Evolutionary conservation across 2,888 invertebrate species (phyloP), one percentile per base, ranked within the genome.

Genomic region (Alitta virens): DNA sequence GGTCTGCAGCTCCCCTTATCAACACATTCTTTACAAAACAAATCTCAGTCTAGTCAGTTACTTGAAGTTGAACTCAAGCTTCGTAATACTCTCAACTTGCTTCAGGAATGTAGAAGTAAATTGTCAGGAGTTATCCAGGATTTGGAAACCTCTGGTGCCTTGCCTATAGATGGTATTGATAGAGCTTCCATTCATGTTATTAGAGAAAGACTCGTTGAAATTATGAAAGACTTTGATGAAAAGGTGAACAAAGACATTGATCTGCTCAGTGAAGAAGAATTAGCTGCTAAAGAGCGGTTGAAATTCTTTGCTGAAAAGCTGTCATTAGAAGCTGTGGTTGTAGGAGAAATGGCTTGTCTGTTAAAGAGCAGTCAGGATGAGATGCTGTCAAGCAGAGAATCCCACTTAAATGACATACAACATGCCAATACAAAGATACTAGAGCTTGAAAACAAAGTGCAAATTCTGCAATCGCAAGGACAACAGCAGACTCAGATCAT

Each of bases 281-380:
- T 46, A 5, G 46, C n/a, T 46, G n/a, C 21, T 3, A 52, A 52
- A 21, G 52, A 52, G 16, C 12, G 27, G 42, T 18, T 58, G 51
- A 61, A 42, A 51, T 18, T 63, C 21, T 65, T 55, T 65, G 66
- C 65, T 60, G 69, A 65, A 26, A 59, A 63, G 33, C 55, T 70
- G 25, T 56, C 65, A 2, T 52, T 65, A 9, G 63, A 67, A 58
- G 72, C 75, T 33, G 61, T 74, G 1, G 65, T 77, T 46, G 74
- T 76, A 63, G 76, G 77, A 49, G 79, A 78, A 64, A 73, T 80
- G 52, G 75, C 76, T 51, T 73, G 71, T 62, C 75, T 75, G 42
- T 72, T 87, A 26, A 70, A 84, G 64, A 78, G 27, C 16, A 46
- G 61, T 12, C 61, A 49, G 27, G 56, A 55, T 33, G 23, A 50